Evolutionary conservation across 2,113 vertebrate species (phyloP), one percentile per base, ranked within the genome.

Genomic region (Aphyosemion australe): DNA sequence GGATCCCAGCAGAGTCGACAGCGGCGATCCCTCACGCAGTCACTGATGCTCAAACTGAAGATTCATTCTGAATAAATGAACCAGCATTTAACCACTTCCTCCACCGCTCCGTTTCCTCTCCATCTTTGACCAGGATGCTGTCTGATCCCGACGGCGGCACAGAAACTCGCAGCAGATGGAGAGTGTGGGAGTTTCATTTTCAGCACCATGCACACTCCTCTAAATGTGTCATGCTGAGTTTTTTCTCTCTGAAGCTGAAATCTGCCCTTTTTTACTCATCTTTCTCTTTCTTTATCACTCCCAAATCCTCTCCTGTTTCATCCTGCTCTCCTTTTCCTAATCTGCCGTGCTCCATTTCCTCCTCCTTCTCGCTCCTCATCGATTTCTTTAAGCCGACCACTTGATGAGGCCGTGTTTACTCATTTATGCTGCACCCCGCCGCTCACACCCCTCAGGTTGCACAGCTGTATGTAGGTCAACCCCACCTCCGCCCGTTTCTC

Each of bases 381-480:
- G 45, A 69, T 77, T 65, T 75, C 49, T 72, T 69, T 43, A 50
- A 8, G 43, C 50, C 7, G 12, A 78, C 74, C 76, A 71, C 80
- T 86, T 77, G 76, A 85, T 80, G 83, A 87, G 72, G 77, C 64
- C 65, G 73, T 74, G 65, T 72, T 80, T 58, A 83, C 45, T 83
- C 76, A 85, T 77, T 79, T 58, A 65, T 63, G 56, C 65, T 79
- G 45, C 54, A 61, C 49, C 57, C 72, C 43, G 56, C 56, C 1
- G 16, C 51, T 47, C 81, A 70, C 63, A 59, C 74, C 73, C 86
- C 73, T 72, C 77, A 87, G 87, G 78, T 90, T 64, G 74, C 87
- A 89, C 90, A 92, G 90, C 87, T 92, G 92, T 89, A 93, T 92
- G 88, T 93, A 92, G 92, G 92, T 93, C 92, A 92, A 59, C 82